Evolutionary conservation across 2,113 vertebrate species (phyloP), one percentile per base, ranked within the genome.

Genomic region (Seriola rivoliana): DNA sequence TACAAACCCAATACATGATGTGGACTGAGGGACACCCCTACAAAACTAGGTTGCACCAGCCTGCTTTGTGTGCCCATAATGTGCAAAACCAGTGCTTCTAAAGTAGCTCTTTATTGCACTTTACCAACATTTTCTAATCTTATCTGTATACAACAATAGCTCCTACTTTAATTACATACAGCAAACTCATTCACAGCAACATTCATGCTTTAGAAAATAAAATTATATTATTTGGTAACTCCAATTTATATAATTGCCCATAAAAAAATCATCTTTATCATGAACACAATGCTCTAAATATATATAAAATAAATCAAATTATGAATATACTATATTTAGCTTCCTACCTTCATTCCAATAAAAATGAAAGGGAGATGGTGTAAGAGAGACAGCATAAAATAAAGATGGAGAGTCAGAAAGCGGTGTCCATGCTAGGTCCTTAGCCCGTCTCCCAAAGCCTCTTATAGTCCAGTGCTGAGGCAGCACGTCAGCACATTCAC

Each of bases 401-500:
- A 46, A 66, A 85, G 42, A 67, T 29, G 25, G 64, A 80, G 64
- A 62, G 34, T 48, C 50, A 75, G 66, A 44, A 8, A 72, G 72
- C 67, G 17, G 13, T 40, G 19, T 70, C 46, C 57, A 64, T 71
- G 59, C 46, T n/a, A 16, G n/a, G 38, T 57, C 70, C 52, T 82
- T 69, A 85, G 59, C 50, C 32, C 5, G 40, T 81, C 62, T 84
- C 60, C 54, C 40, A 85, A 89, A 92, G 88, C 89, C 73, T 85
- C 90, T 93, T 93, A 91, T 84, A 82, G 46, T 6, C 73, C 57
- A 74, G 78, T 3, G 70, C 84, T 84, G 81, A 87, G 63, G 74
- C 65, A 84, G 80, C 70, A 82, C 82, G 76, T 78, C 54, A 48
- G 52, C 63, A 79, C 66, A 71, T 60, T 55, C 78, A 46, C 59